Percentiles rank a stretch among this genome's conserved stretches.
phyloP scores from a whole-genome alignment of 2,113 vertebrate species.

The Nestor notabilis region DNA sequence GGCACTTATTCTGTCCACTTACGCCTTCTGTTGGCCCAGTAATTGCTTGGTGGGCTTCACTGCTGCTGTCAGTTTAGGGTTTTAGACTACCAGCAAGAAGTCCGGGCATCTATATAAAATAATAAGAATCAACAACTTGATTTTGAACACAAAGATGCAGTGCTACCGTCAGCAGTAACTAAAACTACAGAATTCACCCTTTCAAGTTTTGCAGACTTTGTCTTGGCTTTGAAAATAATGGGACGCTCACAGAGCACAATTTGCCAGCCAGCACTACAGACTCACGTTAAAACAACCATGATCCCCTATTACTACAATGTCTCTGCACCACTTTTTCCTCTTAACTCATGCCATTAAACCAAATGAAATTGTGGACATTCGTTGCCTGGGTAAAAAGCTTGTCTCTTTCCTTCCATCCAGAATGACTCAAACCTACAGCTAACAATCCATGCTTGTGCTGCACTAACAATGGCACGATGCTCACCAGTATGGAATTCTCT shows the following conservation, averaged over 20 bases:
- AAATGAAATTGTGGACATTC: background rate
- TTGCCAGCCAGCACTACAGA: conserved; percentile 14
- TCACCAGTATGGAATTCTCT: background rate
- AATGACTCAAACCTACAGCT: background rate
- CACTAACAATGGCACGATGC: background rate
- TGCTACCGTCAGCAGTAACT: conserved; percentile 51
- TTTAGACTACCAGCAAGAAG: conserved; percentile 63
- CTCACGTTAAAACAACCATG: conserved; percentile 40
- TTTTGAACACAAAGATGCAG: conserved; percentile 66
- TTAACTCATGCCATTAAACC: background rate
- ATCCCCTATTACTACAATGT: conserved; percentile 26
- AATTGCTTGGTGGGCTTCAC: conserved; percentile 13
- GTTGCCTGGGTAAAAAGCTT: conserved; percentile 9
- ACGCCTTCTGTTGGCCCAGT: conserved; percentile 36
- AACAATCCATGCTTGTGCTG: background rate
- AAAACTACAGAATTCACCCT: conserved; percentile 29
- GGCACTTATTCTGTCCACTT: conserved; percentile 34
- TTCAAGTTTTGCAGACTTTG: conserved; percentile 26
- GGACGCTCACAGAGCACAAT: conserved; percentile 2
- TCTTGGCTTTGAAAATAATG: conserved; percentile 31
- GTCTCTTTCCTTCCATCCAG: background rate
- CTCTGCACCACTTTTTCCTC: background rate
- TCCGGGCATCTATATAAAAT: conserved; percentile 53
- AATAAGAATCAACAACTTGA: conserved; percentile 65
- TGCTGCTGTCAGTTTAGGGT: conserved; percentile 43